Evolutionary conservation across 2,888 invertebrate species (phyloP).

Genomic region (Drosophila nr. perissopoda): DNA sequence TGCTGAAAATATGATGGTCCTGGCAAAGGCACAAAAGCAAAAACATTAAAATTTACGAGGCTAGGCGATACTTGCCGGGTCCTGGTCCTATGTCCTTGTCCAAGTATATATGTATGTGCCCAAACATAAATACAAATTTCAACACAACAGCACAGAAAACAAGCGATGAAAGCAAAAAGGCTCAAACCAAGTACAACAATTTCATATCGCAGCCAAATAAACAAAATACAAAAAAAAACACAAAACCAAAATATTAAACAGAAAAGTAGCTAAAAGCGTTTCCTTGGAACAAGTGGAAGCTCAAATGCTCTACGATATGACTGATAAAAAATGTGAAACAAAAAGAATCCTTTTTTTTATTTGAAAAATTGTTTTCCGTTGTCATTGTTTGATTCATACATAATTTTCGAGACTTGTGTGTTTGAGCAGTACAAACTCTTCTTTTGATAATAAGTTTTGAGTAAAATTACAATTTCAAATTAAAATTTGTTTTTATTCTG

Average conservation of each 20-base stretch:
- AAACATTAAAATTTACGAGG: constrained; percentile 75
- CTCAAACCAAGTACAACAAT: constrained; percentile 51
- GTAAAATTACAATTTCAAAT: neutral
- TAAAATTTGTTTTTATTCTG: neutral
- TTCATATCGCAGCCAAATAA: constrained; percentile 63
- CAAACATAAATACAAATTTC: constrained; percentile 79
- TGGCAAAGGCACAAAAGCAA: constrained; percentile 59
- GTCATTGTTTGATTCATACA: neutral
- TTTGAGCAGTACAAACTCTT: neutral
- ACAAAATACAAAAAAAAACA: constrained; percentile 40
- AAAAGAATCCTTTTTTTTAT: neutral
- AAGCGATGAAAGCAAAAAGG: constrained; percentile 71
- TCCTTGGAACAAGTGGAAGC: neutral
- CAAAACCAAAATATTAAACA: constrained; percentile 17
- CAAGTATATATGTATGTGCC: constrained; percentile 37
- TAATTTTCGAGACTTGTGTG: neutral
- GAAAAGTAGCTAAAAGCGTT: constrained; percentile 9
- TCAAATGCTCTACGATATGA: constrained; percentile 25
- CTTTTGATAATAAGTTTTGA: neutral
- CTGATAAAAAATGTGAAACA: neutral
- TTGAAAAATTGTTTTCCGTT: neutral
- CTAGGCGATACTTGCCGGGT: constrained; percentile 61
- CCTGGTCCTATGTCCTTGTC: constrained; percentile 31
- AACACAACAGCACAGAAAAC: constrained; percentile 58
- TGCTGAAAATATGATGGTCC: constrained; percentile 72